Percentiles rank a stretch among this genome's conserved stretches.
Evolutionary conservation across 2,113 vertebrate species (phyloP).

Genomic region (Phrynosoma blainvillii): DNA sequence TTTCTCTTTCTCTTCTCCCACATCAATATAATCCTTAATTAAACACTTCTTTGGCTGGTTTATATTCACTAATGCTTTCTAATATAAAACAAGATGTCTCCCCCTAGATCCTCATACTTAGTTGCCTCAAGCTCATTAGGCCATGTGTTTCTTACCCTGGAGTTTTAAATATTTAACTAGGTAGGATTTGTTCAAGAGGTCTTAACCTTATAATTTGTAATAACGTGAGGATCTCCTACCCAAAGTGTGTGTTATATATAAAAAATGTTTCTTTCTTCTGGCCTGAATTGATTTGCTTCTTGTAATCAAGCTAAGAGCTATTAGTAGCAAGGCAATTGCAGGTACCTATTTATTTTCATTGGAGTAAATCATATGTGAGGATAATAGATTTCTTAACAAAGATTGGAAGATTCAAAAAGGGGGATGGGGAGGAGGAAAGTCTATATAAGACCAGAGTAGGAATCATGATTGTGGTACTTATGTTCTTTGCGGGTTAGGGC

Average conservation of each 20-base stretch:
- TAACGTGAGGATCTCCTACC: constrained; percentile 74
- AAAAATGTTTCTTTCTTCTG: constrained; percentile 65
- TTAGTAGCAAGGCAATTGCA: constrained; percentile 60
- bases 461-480: background rate
- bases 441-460: background rate
- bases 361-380: constrained; percentile 69
- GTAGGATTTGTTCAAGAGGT: constrained; percentile 76
- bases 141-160: constrained; percentile 70
- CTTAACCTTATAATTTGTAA: constrained; percentile 82
- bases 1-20: constrained; percentile 18
- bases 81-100: constrained; percentile 66
- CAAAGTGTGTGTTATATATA: constrained; percentile 68
- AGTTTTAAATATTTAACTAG: constrained; percentile 84
- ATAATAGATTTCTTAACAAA: constrained; percentile 68
- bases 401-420: constrained; percentile 41
- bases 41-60: constrained; percentile 57
- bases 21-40: constrained; percentile 57
- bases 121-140: constrained; percentile 78
- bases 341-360: constrained; percentile 70
- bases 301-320: constrained; percentile 60
- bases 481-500: background rate
- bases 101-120: constrained; percentile 63
- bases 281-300: constrained; percentile 72
- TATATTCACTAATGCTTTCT: constrained; percentile 47
- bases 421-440: background rate